Evolutionary conservation across 1,140 invertebrate species (phyloP).

Genomic region (Venustaconcha ellipsiformis): DNA sequence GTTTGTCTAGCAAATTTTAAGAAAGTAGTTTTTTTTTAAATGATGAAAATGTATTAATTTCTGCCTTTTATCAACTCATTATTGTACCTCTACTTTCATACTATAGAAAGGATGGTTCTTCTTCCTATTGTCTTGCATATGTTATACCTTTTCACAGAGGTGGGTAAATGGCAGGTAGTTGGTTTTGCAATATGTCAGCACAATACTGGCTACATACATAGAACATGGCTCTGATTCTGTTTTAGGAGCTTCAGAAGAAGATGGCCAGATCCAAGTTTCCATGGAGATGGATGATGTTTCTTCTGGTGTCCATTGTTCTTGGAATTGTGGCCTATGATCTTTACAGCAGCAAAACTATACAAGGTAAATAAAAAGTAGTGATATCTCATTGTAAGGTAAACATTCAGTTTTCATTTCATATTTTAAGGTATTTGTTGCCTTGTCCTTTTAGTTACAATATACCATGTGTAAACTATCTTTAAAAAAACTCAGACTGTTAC

Average conservation of each 20-base stretch:
- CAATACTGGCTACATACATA: too few species aligned
- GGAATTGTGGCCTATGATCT: conserved; percentile 30
- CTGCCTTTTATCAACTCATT: too few species aligned
- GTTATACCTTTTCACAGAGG: too few species aligned
- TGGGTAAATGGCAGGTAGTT: too few species aligned
- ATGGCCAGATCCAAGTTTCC: conserved; percentile 25
- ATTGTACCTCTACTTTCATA: too few species aligned
- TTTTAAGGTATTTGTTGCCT: not conserved
- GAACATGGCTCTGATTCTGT: conserved; percentile 11
- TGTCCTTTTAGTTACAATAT: not conserved
- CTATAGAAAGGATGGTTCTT: too few species aligned
- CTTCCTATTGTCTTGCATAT: too few species aligned
- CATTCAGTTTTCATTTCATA: not conserved
- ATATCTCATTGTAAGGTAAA: not conserved
- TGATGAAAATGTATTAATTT: too few species aligned
- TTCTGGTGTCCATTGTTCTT: conserved; percentile 23
- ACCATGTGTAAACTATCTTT: not conserved
- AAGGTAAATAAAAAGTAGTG: conserved; percentile 8
- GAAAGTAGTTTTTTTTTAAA: too few species aligned
- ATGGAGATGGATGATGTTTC: conserved; percentile 25
- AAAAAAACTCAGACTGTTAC: not conserved
- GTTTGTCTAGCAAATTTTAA: too few species aligned
- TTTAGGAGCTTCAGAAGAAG: conserved; percentile 28
- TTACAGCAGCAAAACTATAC: conserved; percentile 13
- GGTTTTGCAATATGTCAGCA: too few species aligned